A percentile compares a stretch with the other conserved stretches of the same genome.
Evolutionary conservation across 1,140 invertebrate genomes (phyloP).

Genomic region (Drosophila grimshawi): DNA sequence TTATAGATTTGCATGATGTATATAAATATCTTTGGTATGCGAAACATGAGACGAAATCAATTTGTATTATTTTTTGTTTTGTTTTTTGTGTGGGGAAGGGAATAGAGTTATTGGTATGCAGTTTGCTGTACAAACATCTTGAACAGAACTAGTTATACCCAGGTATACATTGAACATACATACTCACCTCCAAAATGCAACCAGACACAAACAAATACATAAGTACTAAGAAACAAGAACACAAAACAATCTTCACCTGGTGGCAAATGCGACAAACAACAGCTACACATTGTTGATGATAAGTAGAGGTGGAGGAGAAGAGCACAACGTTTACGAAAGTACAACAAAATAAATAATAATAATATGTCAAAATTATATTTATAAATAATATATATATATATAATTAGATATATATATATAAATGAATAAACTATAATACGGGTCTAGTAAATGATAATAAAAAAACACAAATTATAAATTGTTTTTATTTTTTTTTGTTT

Average conservation of each 20-base stretch:
- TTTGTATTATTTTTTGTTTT: not conserved
- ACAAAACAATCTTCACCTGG: constrained; percentile 48
- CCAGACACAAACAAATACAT: constrained; percentile 35
- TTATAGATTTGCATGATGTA: constrained; percentile 38
- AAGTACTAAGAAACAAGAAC: constrained; percentile 40
- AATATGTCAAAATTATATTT: constrained; percentile 15
- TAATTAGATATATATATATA: constrained; percentile 13
- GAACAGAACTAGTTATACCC: constrained; percentile 12
- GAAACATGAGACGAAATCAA: constrained; percentile 39
- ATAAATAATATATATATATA: not conserved
- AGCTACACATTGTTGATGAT: constrained; percentile 43
- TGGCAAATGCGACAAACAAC: constrained; percentile 54
- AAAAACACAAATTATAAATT: constrained; percentile 66
- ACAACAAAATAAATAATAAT: constrained; percentile 35
- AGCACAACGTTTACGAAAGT: constrained; percentile 61
- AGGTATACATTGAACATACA: not conserved
- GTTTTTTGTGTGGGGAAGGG: too few species aligned
- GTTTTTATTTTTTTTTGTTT: constrained; percentile 34
- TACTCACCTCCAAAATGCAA: constrained; percentile 57
- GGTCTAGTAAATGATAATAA: constrained; percentile 40
- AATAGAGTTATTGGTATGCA: constrained; percentile 24
- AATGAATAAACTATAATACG: constrained; percentile 33
- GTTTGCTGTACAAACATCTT: constrained; percentile 22
- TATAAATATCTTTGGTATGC: constrained; percentile 70
- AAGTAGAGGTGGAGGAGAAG: constrained; percentile 41